These are phyloP conservation scores for Channallabes apus DNA, from an alignment of 2,797 vertebrate species.

Conservation along the genomic window DNA sequence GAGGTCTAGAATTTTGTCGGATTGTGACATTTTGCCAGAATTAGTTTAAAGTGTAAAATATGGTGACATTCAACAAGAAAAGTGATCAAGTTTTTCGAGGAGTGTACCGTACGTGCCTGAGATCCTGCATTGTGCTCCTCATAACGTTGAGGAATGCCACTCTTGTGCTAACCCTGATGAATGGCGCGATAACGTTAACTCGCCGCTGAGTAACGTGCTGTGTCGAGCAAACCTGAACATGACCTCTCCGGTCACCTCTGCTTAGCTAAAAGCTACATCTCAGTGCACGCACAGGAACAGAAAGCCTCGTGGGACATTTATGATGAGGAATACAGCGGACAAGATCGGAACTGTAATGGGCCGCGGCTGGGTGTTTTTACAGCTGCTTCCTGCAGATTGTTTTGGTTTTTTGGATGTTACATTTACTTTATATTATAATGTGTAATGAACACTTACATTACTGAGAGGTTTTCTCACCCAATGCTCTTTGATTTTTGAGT, in stretches of 20 bases:
- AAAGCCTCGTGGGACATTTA: constrained; percentile 47
- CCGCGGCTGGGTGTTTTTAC: not conserved
- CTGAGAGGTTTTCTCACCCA: no score
- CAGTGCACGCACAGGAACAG: constrained; percentile 25
- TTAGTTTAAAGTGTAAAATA: not conserved
- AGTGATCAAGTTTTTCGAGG: not conserved
- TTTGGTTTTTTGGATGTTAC: not conserved
- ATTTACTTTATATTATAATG: not conserved
- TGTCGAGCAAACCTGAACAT: constrained; percentile 51
- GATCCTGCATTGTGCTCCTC: not conserved
- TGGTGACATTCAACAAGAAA: not conserved
- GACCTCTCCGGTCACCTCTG: constrained; percentile 61
- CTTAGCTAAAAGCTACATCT: constrained; percentile 63
- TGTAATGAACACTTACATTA: not conserved
- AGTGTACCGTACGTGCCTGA: no score
- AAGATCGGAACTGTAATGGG: not conserved
- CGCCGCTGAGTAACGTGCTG: not conserved
- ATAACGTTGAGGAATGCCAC: not conserved
- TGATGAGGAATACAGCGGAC: constrained; percentile 39
- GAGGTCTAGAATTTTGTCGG: not conserved
- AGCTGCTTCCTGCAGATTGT: not conserved
- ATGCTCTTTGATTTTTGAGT: no score
- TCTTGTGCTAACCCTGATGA: constrained; percentile 9
- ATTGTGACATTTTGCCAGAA: not conserved
- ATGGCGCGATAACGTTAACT: not conserved